Evolutionary conservation across 2,797 vertebrate species (phyloP), one percentile per base, ranked within the genome.

Genomic region (Cercopithecus neglectus): DNA sequence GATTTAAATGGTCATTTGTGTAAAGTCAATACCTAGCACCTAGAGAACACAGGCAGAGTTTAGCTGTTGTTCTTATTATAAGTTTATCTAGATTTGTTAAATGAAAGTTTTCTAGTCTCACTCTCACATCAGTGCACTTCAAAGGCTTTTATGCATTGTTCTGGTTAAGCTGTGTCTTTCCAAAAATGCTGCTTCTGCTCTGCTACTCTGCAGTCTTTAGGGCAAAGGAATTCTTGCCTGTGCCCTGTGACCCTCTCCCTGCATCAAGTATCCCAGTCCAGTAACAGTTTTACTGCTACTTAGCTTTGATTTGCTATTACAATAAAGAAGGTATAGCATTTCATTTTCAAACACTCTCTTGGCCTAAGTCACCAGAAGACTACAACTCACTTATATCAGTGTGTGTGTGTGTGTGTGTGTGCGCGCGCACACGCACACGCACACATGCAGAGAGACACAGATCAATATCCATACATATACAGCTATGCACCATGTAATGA

Each of bases 381-480:
- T 22, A 26, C 9, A n/a, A 14, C 41, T 11, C 24, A 53, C 64
- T 39, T 61, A 39, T 30, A 24, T 3, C 16, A 41, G 3, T 3
- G 2, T 17, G 21, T 55, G 1, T 8, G 11, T 46, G 33, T 46
- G 33, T 14, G 26, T 16, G 9, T 22, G 2, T 5, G 44, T 1
- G 44, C 44, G 44, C 44, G 8, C 2, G 2, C 44, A 10, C 48
- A 22, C 5, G 13, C 10, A 19, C 16, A 17, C 1, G 28, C 33
- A 26, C 4, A 90, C 21, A 67, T n/a, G 44, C 11, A 80, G 13
- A 39, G 2, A 79, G 19, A 75, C 48, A 50, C 7, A 67, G 11
- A 81, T 21, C 41, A 22, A 22, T 17, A 26, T 26, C 72, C 1
- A 41, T 2, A 30, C 53, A 57, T n/a, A n/a, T 22, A 55, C 79